These are phyloP conservation scores for Araneus ventricosus DNA, from an alignment of 1,140 invertebrate genomes.

Conservation along the genomic window DNA sequence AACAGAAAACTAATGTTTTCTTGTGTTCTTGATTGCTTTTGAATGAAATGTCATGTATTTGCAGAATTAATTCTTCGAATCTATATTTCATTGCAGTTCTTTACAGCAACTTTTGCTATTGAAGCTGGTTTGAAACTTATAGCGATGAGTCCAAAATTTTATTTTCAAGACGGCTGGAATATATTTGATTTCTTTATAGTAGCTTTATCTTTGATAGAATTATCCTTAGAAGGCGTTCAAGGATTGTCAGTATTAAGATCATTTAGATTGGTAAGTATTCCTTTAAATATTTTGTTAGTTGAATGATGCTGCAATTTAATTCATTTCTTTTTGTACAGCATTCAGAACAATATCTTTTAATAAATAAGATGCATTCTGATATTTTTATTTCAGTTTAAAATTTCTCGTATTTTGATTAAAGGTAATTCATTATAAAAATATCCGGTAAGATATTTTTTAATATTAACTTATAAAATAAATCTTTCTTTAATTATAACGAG, in stretches of 20 bases:
- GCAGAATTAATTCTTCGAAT: slow-evolving; percentile 16
- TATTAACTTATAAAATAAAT: no score
- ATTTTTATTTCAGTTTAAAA: no score
- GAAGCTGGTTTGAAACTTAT: slow-evolving; percentile 97
- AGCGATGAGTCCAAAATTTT: slow-evolving; percentile 97
- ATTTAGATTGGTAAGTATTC: slow-evolving; percentile 94
- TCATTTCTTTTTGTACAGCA: no score
- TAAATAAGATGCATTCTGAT: no score
- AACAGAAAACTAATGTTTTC: background rate
- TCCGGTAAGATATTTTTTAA: no score
- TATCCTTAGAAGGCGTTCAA: slow-evolving; percentile 94
- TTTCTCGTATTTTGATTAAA: no score
- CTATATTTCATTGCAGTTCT: slow-evolving; percentile 87
- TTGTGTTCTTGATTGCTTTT: background rate
- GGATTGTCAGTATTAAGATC: slow-evolving; percentile 97
- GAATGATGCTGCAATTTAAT: no score
- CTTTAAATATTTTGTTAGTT: background rate
- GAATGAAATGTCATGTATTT: background rate
- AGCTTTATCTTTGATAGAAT: slow-evolving; percentile 94
- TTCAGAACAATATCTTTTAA: no score
- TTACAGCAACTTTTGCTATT: slow-evolving; percentile 97
- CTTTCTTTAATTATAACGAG: no score
- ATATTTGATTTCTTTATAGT: slow-evolving; percentile 99
- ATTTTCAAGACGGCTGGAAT: slow-evolving; percentile 99
- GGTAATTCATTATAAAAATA: no score